Conservation (phyloP, 2,888 invertebrate species). For the Andrena hattorfiana region DNA sequence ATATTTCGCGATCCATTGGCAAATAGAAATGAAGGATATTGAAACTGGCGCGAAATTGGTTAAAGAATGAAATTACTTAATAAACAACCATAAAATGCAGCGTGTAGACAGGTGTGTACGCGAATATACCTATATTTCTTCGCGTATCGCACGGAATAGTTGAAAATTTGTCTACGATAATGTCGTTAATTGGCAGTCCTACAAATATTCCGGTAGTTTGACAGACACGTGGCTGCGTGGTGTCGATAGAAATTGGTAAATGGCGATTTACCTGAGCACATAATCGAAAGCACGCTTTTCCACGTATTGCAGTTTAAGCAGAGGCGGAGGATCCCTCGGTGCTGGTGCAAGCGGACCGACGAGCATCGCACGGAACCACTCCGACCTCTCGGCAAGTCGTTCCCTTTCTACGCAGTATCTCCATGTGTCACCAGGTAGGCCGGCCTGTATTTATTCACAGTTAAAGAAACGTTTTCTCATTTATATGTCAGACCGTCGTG, state of each 20-base stretch:
- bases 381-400: conserved; percentile 88
- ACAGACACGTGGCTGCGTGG: background rate
- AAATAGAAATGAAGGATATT: background rate
- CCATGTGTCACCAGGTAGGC: conserved; percentile 88
- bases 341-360: conserved; percentile 84
- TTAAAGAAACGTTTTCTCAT: conserved; percentile 12
- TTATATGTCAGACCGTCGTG: background rate
- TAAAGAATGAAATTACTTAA: no score
- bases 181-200: background rate
- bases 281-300: conserved; percentile 90
- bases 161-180: background rate
- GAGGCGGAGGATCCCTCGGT: conserved; percentile 83
- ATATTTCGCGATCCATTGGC: background rate
- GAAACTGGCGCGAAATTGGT: background rate
- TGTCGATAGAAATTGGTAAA: background rate
- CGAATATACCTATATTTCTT: no score
- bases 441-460: conserved; percentile 85
- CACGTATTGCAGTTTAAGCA: conserved; percentile 87
- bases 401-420: conserved; percentile 89
- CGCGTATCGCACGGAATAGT: no score
- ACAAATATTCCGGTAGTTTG: background rate
- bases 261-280: conserved; percentile 85
- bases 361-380: conserved; percentile 88
- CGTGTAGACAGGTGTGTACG: no score
- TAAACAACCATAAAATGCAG: no score